Base-by-base conservation (phyloP, 2,113 vertebrate genomes). In the Thalassoma bifasciatum region DNA sequence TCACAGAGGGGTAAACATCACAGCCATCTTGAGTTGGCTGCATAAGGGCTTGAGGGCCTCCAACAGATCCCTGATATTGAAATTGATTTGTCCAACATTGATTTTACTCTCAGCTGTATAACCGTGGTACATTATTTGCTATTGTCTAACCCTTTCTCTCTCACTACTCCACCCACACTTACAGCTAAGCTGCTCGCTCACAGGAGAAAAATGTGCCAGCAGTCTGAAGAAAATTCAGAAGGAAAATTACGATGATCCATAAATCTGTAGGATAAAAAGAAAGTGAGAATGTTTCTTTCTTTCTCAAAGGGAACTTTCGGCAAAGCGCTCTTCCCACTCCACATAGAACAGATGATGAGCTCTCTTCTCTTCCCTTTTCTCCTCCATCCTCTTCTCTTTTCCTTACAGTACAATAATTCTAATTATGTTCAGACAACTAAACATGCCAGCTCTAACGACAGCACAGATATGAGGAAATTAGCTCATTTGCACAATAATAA, bases 401-500 rank as follows among this genome's bases (percentile, higher is more conserved):
- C 74, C 83, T 78, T 86, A 80, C 81, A 88, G 86, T 84, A 88
- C 82, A 92, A 92, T 91, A 90, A 92, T 87, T 94, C 86, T 91
- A 92, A 94, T 94, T 93, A 92, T 88, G 84, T 84, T 89, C 89
- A 81, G 84, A 91, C 91, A 93, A 90, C 90, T 90, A 92, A 93
- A 92, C 92, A 92, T 89, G 88, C 90, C 85, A 78, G 84, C 85
- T 88, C 88, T 88, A 91, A 92, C 73, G 87, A 88, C 79, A 77
- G 88, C 81, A 83, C 73, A 89, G 90, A 92, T 91, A 92, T 76
- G 86, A 72, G 75, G 76, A 87, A 92, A 91, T 92, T 91, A 81
- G 89, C 89, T 93, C 83, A 94, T 93, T 94, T 94, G 90, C 92
- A 93, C 92, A 92, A 92, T 89, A 92, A 94, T 93, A 91, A 88